These are phyloP conservation scores for Amphilophus citrinellus DNA, from an alignment of 2,113 vertebrate genomes.

Conservation along the genomic window DNA sequence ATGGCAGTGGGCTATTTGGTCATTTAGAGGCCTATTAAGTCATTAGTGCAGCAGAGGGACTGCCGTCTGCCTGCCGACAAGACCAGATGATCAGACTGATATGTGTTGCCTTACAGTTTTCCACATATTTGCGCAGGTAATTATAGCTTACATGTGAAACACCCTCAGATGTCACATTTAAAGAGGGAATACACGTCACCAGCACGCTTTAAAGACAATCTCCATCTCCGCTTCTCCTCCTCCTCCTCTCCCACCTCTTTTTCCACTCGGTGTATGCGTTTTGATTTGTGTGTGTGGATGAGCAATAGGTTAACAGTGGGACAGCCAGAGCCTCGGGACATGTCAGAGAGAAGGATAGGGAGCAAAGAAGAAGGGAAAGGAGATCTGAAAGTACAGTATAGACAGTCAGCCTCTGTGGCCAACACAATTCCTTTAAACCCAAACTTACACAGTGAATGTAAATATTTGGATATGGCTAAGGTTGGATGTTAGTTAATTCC, in stretches of 20 bases:
- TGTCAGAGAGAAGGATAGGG: constrained; percentile 44
- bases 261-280: constrained; percentile 39
- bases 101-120: constrained; percentile 67
- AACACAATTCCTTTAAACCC: constrained; percentile 46
- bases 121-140: constrained; percentile 73
- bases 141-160: constrained; percentile 73
- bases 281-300: constrained; percentile 38
- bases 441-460: constrained; percentile 76
- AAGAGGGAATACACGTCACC: constrained; percentile 53
- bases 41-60: constrained; percentile 79
- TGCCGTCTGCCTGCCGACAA: constrained; percentile 66
- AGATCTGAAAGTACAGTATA: constrained; percentile 41
- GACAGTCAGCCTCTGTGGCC: constrained; percentile 28
- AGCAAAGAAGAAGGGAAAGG: constrained; percentile 11
- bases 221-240: constrained; percentile 32
- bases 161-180: constrained; percentile 69
- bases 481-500: constrained; percentile 70
- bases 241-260: constrained; percentile 29
- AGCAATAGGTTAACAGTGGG: constrained; percentile 54
- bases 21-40: constrained; percentile 83
- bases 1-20: constrained; percentile 83
- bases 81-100: constrained; percentile 74
- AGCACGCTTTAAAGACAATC: constrained; percentile 65
- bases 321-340: constrained; percentile 50
- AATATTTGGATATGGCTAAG: constrained; percentile 75